phyloP scores from a whole-genome alignment of 2,113 vertebrate species.

The Merops nubicus region DNA sequence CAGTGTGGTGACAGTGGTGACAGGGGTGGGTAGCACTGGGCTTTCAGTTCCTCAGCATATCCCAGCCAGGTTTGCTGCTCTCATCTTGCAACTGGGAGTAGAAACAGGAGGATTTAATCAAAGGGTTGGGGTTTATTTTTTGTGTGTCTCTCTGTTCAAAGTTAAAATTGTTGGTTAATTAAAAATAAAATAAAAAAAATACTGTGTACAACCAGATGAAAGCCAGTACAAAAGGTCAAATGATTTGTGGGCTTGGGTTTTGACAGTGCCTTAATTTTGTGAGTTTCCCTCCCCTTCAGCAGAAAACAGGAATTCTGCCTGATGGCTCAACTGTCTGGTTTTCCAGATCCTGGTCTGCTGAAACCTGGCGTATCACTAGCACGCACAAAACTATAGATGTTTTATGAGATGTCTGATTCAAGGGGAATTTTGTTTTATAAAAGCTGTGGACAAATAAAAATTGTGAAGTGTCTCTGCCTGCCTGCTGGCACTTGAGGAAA shows the following conservation, averaged over 20 bases:
- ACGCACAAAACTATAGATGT: neutral
- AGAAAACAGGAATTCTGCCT: neutral
- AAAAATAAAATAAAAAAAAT: neutral
- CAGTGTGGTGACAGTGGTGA: neutral
- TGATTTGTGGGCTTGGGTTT: neutral
- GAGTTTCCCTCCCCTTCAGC: neutral
- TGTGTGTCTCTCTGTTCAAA: neutral
- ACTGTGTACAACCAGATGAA: neutral
- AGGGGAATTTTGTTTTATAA: conserved; percentile 31
- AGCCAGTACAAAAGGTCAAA: neutral
- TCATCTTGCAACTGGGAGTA: neutral
- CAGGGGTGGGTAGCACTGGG: neutral
- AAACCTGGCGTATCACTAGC: neutral
- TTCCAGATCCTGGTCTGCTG: neutral
- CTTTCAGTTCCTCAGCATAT: neutral
- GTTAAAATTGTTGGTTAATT: neutral
- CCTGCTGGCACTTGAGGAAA: neutral
- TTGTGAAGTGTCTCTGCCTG: conserved; percentile 3
- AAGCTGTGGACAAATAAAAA: conserved; percentile 45
- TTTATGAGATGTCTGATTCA: neutral
- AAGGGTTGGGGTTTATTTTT: neutral
- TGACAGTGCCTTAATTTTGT: conserved; percentile 62
- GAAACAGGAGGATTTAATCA: neutral
- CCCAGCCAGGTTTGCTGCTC: neutral
- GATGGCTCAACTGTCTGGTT: neutral